Base-by-base conservation (phyloP, 2,113 vertebrate species). In the Typhlomys cinereus region DNA sequence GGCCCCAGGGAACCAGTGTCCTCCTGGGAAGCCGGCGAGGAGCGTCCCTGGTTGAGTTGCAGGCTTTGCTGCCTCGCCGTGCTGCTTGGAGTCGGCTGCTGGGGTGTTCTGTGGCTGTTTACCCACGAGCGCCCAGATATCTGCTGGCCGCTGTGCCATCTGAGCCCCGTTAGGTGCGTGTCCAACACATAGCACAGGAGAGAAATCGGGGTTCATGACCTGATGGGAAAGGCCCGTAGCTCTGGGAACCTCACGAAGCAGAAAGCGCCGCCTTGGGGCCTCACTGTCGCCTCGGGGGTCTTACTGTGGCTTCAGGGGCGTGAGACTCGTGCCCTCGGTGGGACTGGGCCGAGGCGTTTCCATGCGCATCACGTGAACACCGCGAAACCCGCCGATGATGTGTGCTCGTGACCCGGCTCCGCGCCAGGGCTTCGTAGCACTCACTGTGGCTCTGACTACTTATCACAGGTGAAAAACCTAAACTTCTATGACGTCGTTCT, bases 401-500 rank as follows among this genome's bases (percentile, higher is more conserved):
- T 29, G 41, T 88, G 14, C 70, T 12, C 8, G 18, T 4, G 9
- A 52, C 78, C 76, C 62, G 80, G 92, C 57, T 95, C 76, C 90
- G 69, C 94, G 93, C 92, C 46, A 84, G 54, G 44, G 39, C 10
- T 82, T 31, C 95, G 54, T 88, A 93, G 84, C 84, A 90, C 85
- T 69, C 86, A 96, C 93, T 82, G 74, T 17, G 91, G 62, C 97
- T 87, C 96, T 94, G 92, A 39, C 46, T 61, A 86, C 96, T 96
- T 96, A 88, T 93, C 95, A 31, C 70, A 99, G 99, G 99, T 99
- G 79, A 99, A 98, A 97, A 98, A 99, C 96, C 83, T 99, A 57
- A 99, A 99, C 97, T 99, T 99, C 97, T 99, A 99, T 92, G 99
- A 99, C 95, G 98, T 99, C 13, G 99, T 99, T 94, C 98, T 99